Evolutionary conservation across 1,140 invertebrate species (phyloP).

Genomic region (Thaumatotibia leucotreta): DNA sequence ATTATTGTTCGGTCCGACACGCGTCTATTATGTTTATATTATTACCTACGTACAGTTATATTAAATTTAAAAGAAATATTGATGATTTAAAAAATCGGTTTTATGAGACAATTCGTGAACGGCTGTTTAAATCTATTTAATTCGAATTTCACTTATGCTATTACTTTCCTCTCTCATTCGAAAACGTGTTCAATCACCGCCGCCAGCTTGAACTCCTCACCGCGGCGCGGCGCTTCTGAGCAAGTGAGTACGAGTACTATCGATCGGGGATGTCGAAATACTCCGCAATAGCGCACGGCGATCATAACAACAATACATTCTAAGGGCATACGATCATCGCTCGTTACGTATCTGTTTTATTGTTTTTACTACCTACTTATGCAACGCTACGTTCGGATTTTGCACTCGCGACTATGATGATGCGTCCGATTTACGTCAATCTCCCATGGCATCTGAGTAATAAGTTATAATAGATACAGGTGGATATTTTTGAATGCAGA

Average conservation of each 20-base stretch:
- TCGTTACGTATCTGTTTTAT: constrained; percentile 24
- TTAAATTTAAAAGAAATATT: too few relatives aligned
- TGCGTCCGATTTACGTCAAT: constrained; percentile 40
- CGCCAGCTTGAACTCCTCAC: not conserved
- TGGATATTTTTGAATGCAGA: constrained; percentile 16
- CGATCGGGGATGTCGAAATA: not conserved
- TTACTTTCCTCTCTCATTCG: too few relatives aligned
- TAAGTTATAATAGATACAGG: constrained; percentile 30
- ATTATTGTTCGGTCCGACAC: too few relatives aligned
- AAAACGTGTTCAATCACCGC: not conserved
- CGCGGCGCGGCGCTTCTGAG: not conserved
- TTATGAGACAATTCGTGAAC: too few relatives aligned
- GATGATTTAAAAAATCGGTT: too few relatives aligned
- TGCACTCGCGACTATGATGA: constrained; percentile 29
- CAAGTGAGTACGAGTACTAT: not conserved
- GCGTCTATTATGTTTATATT: too few relatives aligned
- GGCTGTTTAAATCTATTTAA: too few relatives aligned
- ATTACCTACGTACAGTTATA: too few relatives aligned
- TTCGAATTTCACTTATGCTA: too few relatives aligned
- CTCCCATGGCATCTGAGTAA: constrained; percentile 33
- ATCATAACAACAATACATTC: constrained; percentile 20
- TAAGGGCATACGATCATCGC: constrained; percentile 27
- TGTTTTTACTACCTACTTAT: constrained; percentile 24
- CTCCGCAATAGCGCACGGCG: not conserved
- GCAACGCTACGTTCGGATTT: constrained; percentile 24